Evolutionary conservation across 2,888 invertebrate species (phyloP).

Genomic region (Ryuthela nishihirai): DNA sequence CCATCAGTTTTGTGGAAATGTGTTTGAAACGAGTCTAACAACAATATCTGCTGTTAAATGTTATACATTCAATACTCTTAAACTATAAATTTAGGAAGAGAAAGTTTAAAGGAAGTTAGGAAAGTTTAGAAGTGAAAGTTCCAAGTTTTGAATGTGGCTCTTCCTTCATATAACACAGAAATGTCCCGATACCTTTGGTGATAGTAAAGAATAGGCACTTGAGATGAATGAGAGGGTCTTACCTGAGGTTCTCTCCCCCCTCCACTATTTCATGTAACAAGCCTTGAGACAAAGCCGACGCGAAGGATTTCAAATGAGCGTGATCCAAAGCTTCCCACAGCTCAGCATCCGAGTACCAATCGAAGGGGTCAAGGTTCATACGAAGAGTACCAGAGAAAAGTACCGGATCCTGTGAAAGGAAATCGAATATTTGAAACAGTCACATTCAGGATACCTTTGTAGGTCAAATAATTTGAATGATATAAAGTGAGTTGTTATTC

Average conservation of each 20-base stretch:
- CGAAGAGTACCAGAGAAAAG: too few relatives aligned
- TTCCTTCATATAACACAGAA: too few relatives aligned
- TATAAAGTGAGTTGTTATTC: too few relatives aligned
- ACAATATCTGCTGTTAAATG: too few relatives aligned
- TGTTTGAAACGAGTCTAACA: too few relatives aligned
- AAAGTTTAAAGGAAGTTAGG: background rate
- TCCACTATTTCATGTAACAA: constrained; percentile 53
- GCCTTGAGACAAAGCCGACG: constrained; percentile 46
- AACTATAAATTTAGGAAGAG: background rate
- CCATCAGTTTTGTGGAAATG: too few relatives aligned
- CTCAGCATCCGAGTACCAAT: constrained; percentile 53
- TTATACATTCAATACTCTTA: too few relatives aligned
- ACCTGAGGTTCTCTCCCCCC: constrained; percentile 52
- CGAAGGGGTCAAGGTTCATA: constrained; percentile 94
- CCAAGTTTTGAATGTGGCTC: constrained; percentile 14
- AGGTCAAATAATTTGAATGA: too few relatives aligned
- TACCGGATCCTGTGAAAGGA: constrained; percentile 75
- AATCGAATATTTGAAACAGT: too few relatives aligned
- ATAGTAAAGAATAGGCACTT: background rate
- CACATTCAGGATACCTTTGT: too few relatives aligned
- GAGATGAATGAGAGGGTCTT: background rate
- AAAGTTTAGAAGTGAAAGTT: background rate
- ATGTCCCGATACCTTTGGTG: too few relatives aligned
- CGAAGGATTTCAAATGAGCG: constrained; percentile 55
- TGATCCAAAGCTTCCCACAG: constrained; percentile 58